These are phyloP conservation scores for Holothuria scabra DNA, from an alignment of 53 echinoderm and acorn worm species.

Conservation along the genomic window DNA sequence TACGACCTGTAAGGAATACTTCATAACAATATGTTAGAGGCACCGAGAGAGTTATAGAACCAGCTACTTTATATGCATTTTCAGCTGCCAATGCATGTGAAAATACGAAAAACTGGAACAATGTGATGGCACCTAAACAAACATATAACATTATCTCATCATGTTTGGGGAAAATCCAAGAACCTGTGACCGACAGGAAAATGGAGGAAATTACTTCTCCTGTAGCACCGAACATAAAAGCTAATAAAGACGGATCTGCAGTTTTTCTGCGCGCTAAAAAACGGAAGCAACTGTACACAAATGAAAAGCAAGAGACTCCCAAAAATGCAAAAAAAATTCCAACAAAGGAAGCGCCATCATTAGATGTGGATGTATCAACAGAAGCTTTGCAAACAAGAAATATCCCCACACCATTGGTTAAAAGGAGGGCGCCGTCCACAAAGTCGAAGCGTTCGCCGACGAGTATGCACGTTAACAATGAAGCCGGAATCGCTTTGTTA, in stretches of 20 bases:
- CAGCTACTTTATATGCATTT: background rate
- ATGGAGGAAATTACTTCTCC: background rate
- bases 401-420: background rate
- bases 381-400: slow-evolving; percentile 3
- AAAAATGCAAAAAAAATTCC: background rate
- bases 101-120: background rate
- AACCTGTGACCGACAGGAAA: background rate
- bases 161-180: slow-evolving; percentile 8
- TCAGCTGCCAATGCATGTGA: background rate
- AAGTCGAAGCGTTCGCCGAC: background rate
- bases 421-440: background rate
- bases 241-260: background rate
- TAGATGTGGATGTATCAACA: background rate
- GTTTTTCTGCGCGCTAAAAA: background rate
- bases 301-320: background rate
- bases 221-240: background rate
- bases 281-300: background rate
- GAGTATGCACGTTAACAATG: background rate
- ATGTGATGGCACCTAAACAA: background rate
- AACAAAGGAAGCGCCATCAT: background rate
- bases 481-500: slow-evolving; percentile 11
- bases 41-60: background rate
- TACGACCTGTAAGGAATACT: background rate
- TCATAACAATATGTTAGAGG: slow-evolving; percentile 6
- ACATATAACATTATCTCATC: background rate